Base-by-base conservation (phyloP, 1,140 invertebrate species). In the Mercenaria mercenaria region DNA sequence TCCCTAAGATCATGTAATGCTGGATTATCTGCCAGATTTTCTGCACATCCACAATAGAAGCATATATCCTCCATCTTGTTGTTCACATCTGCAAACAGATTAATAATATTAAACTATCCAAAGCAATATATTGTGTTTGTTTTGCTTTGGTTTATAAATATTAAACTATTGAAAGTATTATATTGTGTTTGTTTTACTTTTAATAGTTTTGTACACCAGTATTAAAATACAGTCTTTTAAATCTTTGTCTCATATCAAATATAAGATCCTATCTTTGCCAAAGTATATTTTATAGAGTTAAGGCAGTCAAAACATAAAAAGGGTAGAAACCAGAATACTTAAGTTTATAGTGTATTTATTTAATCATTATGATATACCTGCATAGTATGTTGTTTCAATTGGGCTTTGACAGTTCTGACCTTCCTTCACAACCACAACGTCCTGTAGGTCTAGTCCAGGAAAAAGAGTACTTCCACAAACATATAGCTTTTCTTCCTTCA, bases 361-460 rank as follows among this genome's bases (percentile, higher is more conserved):
- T 64, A 23, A 64, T n/a, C 23, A 23, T 10, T 10, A 64, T 64
- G 10, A 34, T 10, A 23, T 74, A 79, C 76, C 76, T 29, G 76
- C 10, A 79, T 79, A 79, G 26, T 79, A 79, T 43, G 76, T 79
- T 43, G 43, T 39, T 26, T 79, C 76, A 47, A 79, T 79, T 3
- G 76, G 23, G 20, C 37, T 47, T 15, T 26, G 20, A 50, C 76
- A 79, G 39, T 26, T 37, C 76, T 47, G 76, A 6, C 76, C 43
- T 79, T 79, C 76, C 43, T 26, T 43, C 4, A 79, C 76, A 6
- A 79, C 43, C 26, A 79, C 4, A 6, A 26, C 20, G 26, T 79
- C 76, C 76, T 50, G 76, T 37, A 79, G 39, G 8, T 3, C 4
- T 4, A 37, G 11, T 47, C 39, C 76, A 47, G 37, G 76, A 26